A percentile compares a stretch with the other conserved stretches of the same genome.
These are phyloP conservation scores for Phallusia fumigata DNA, from an alignment of 23 tunicate genomes.

Conservation along the genomic window DNA sequence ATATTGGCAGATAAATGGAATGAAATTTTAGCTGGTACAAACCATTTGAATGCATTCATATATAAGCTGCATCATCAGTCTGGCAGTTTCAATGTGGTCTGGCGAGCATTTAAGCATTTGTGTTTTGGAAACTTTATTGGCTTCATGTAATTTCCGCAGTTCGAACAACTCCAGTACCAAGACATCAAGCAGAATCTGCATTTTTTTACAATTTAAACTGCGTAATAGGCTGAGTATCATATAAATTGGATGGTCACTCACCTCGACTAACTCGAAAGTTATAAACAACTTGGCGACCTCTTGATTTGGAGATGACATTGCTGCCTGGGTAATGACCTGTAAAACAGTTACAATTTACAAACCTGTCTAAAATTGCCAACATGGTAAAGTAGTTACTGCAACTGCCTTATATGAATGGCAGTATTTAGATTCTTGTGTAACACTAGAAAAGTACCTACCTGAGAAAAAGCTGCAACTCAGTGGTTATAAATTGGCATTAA, in stretches of 20 bases:
- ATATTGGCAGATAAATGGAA: too few species aligned
- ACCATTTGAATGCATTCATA: conserved; percentile 2
- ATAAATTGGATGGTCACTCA: not conserved
- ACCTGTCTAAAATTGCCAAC: too few species aligned
- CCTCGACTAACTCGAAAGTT: not conserved
- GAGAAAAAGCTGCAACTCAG: too few species aligned
- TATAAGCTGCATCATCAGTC: not conserved
- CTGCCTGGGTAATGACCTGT: not conserved
- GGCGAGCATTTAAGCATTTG: not conserved
- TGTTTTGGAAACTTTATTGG: not conserved
- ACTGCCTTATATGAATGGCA: too few species aligned
- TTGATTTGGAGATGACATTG: not conserved
- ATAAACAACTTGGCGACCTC: not conserved
- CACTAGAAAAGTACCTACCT: too few species aligned
- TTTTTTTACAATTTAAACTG: not conserved
- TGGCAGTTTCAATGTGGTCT: not conserved
- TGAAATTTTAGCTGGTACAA: too few species aligned
- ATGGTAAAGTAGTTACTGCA: too few species aligned
- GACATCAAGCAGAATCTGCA: not conserved
- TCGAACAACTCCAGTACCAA: not conserved
- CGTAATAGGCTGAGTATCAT: too few species aligned
- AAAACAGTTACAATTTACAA: not conserved
- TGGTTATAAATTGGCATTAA: too few species aligned
- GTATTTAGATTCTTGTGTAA: too few species aligned
- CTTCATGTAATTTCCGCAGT: not conserved